phyloP scores from a whole-genome alignment of 2,113 vertebrate species.

The Sinocyclocheilus anophthalmus region DNA sequence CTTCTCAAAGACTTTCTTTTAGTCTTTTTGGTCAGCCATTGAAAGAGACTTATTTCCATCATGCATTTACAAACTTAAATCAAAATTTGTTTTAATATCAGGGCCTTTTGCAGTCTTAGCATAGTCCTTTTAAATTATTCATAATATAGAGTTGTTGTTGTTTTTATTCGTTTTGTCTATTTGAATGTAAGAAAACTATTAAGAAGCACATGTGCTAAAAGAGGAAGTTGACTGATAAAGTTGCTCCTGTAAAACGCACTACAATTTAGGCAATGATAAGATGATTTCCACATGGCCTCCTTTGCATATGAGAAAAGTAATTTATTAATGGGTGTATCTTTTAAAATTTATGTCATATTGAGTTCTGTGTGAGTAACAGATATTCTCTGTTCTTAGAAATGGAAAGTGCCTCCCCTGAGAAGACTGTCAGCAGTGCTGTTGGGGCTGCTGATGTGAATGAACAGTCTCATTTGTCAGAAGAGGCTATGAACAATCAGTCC shows the following conservation, averaged over 20 bases:
- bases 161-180: not conserved
- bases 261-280: not conserved
- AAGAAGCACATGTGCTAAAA: not conserved
- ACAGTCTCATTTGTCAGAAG: conserved; percentile 27
- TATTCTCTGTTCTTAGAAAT: conserved; percentile 43
- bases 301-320: not conserved
- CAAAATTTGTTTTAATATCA: not conserved
- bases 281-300: not conserved
- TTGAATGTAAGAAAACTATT: not conserved
- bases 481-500: conserved; percentile 2
- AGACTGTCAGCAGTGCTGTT: conserved; percentile 24
- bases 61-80: not conserved
- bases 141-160: not conserved
- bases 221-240: conserved; percentile 38
- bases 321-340: not conserved
- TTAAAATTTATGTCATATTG: not conserved
- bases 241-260: conserved; percentile 61
- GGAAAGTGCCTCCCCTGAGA: conserved; percentile 44
- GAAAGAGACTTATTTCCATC: not conserved
- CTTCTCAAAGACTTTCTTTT: not conserved
- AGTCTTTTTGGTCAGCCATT: not conserved
- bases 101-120: not conserved
- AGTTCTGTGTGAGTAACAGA: not conserved
- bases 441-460: not conserved
- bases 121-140: not conserved